phyloP scores from a whole-genome alignment of 2,888 invertebrate genomes.

The Drosophila algonquin region DNA sequence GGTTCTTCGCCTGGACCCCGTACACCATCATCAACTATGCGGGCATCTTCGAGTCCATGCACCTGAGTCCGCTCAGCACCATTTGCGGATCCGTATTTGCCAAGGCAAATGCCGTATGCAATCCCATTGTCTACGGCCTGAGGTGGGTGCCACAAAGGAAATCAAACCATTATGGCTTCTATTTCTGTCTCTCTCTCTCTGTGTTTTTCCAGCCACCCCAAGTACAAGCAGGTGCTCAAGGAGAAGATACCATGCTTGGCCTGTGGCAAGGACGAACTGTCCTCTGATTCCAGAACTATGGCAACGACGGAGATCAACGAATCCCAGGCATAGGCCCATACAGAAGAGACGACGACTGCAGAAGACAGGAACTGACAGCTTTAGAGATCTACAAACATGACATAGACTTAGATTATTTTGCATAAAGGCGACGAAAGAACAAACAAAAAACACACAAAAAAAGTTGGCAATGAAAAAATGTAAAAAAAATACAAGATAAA shows the following conservation, averaged over 20 bases:
- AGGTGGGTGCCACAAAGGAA: constrained; percentile 84
- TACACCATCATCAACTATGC: constrained; percentile 86
- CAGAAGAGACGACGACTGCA: constrained; percentile 68
- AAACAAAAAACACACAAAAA: constrained; percentile 37
- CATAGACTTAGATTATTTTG: constrained; percentile 37
- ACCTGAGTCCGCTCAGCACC: constrained; percentile 85
- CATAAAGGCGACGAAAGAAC: constrained; percentile 38
- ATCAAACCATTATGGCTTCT: too few species aligned
- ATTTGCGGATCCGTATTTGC: constrained; percentile 87
- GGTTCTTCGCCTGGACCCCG: constrained; percentile 88
- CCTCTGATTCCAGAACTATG: constrained; percentile 76
- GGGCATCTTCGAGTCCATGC: constrained; percentile 85
- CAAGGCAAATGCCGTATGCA: constrained; percentile 86
- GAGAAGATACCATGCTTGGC: constrained; percentile 87
- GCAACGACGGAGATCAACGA: constrained; percentile 81
- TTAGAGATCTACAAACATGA: constrained; percentile 49
- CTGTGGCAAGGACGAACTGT: constrained; percentile 81
- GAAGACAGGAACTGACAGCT: constrained; percentile 60
- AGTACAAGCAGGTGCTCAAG: constrained; percentile 86
- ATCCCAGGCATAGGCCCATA: constrained; percentile 71
- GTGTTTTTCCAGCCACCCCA: constrained; percentile 85
- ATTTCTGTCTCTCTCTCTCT: background rate
- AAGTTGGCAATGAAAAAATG: constrained; percentile 61
- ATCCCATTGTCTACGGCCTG: constrained; percentile 87
- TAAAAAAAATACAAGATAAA: constrained; percentile 46